These are phyloP conservation scores for Aphrocallistes beatrix DNA, from an alignment of 37 sponge, comb jelly and placozoan species.

Conservation along the genomic window DNA sequence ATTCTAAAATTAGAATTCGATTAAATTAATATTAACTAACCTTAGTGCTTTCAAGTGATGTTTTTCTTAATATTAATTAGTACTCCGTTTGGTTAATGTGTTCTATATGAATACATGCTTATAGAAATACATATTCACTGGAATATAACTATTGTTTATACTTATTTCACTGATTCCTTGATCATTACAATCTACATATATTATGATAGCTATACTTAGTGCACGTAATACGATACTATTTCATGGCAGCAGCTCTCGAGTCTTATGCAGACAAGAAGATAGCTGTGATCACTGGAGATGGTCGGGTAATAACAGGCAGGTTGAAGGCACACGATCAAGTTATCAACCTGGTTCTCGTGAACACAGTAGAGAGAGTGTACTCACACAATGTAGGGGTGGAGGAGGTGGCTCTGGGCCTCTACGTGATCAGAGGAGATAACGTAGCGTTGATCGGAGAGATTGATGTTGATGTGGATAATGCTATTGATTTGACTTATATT, in stretches of 20 bases:
- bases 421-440: slow-evolving; percentile 96
- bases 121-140: no score
- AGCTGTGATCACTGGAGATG: slow-evolving; percentile 74
- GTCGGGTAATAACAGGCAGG: slow-evolving; percentile 76
- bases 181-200: no score
- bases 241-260: neutral
- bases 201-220: no score
- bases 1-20: no score
- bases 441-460: slow-evolving; percentile 86
- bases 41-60: no score
- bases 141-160: no score
- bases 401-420: slow-evolving; percentile 86
- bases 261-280: slow-evolving; percentile 27
- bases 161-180: no score
- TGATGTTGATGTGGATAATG: slow-evolving; percentile 82
- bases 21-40: no score
- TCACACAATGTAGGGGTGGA: slow-evolving; percentile 79
- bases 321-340: slow-evolving; percentile 95
- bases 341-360: slow-evolving; percentile 73
- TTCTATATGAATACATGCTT: no score
- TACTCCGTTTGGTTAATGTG: no score
- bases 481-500: slow-evolving; percentile 66
- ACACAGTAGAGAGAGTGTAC: slow-evolving; percentile 89
- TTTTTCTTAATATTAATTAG: no score
- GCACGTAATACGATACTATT: no score